Evolutionary conservation across 2,113 vertebrate genomes (phyloP).

Genomic region (Chelonoidis abingdonii): DNA sequence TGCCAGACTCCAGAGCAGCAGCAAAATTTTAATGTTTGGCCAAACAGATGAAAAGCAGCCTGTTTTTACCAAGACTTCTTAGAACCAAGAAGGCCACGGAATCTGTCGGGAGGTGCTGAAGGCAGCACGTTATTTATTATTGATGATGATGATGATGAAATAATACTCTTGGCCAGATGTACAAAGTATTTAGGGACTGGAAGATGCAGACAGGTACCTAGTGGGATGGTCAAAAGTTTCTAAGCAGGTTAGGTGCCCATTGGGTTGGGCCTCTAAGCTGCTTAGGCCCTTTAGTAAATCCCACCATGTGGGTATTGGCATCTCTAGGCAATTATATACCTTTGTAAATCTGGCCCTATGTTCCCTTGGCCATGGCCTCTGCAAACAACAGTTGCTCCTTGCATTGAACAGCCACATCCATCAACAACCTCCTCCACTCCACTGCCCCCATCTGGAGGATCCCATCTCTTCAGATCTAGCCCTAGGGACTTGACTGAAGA

Average conservation of each 20-base stretch:
- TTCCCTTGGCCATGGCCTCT: background rate
- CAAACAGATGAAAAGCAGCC: background rate
- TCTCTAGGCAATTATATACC: background rate
- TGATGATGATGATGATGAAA: slow-evolving; percentile 30
- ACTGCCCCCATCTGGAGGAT: background rate
- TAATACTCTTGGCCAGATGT: background rate
- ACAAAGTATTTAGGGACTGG: background rate
- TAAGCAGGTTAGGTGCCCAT: background rate
- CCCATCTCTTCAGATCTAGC: background rate
- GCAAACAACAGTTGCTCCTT: background rate
- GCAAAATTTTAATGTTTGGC: slow-evolving; percentile 52
- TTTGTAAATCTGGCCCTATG: background rate
- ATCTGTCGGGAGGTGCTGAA: slow-evolving; percentile 55
- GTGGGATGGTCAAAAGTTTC: background rate
- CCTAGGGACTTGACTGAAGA: background rate
- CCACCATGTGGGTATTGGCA: background rate
- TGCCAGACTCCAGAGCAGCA: slow-evolving; percentile 57
- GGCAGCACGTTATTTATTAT: slow-evolving; percentile 43
- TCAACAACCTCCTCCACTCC: background rate
- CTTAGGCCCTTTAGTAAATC: background rate
- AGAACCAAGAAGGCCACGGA: slow-evolving; percentile 22
- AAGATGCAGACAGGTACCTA: background rate
- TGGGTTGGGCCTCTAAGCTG: background rate
- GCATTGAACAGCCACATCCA: background rate
- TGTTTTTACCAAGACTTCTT: slow-evolving; percentile 16